Evolutionary conservation across 1,140 invertebrate species (phyloP), one percentile per base, ranked within the genome.

Genomic region (Drosophila hydei): DNA sequence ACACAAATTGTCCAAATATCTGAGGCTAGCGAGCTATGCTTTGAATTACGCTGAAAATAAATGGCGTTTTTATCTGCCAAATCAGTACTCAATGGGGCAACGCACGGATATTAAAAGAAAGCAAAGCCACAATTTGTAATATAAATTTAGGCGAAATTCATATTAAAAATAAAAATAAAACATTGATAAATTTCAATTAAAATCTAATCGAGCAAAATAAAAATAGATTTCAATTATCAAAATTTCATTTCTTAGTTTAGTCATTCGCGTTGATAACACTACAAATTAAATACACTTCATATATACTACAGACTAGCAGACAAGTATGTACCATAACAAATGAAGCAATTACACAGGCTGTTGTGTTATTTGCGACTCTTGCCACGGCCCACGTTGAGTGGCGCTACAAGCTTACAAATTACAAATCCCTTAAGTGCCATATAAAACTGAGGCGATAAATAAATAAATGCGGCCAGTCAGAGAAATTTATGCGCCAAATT

Each of bases 21-120:
- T 63, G 48, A 48, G 38, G 59, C 27, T n/a, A 12, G 33, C 12
- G 8, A 19, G 40, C 16, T 27, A 54, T 61, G 48, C 50, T 16
- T 40, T 80, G 77, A 84, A 77, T 85, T 70, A 73, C 76, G 84
- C 58, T 70, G 55, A 68, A 69, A 65, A 83, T 61, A 75, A 72
- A 60, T 40, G 72, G 30, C 68, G 38, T 50, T 71, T 48, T 43
- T 21, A 23, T 40, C 52, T 52, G 16, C 2, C 4, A 19, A 63
- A 54, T 54, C 61, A 30, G 50, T 11, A 25, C 43, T 3, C 11
- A 5, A 16, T 27, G 9, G 3, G 0, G 14, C 30, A 43, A 18
- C 18, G 16, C 0, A n/a, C 3, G 18, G 7, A 47, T 21, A 11
- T 33, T 12, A 3, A 58, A 11, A 7, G 23, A 36, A n/a, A 52